Percentiles rank a stretch among this genome's conserved stretches.
These are phyloP conservation scores for Apomyelois bistriatella DNA, from an alignment of 2,888 invertebrate genomes.

Conservation along the genomic window DNA sequence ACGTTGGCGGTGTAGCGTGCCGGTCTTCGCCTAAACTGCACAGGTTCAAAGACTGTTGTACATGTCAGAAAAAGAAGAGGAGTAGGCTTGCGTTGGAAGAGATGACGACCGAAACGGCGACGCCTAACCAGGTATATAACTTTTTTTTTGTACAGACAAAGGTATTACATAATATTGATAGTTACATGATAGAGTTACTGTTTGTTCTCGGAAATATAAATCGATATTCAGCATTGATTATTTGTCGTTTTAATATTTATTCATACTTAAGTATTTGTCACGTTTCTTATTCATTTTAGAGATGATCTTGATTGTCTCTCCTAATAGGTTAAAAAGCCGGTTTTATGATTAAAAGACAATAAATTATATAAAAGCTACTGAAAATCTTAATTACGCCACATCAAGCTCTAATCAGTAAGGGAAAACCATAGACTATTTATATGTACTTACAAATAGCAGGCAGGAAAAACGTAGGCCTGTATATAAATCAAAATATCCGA, in stretches of 20 bases:
- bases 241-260: not conserved
- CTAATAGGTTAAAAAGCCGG: no score
- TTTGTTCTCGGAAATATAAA: not conserved
- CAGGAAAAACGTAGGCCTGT: no score
- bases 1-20: constrained; percentile 10
- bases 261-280: not conserved
- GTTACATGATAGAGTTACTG: constrained; percentile 5
- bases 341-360: no score
- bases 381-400: no score
- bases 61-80: constrained; percentile 67
- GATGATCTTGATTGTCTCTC: no score
- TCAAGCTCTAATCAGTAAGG: no score
- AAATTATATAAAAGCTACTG: no score
- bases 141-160: constrained; percentile 13
- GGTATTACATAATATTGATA: constrained; percentile 13
- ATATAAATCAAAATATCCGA: no score
- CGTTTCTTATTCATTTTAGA: not conserved
- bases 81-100: constrained; percentile 60
- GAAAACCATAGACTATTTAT: no score
- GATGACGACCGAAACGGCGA: constrained; percentile 76
- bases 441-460: no score
- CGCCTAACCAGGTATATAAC: constrained; percentile 67
- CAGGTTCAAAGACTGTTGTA: constrained; percentile 58
- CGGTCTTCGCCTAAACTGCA: constrained; percentile 42
- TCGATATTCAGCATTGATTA: constrained; percentile 5